A percentile compares a stretch with the other conserved stretches of the same genome.
phyloP scores from a whole-genome alignment of 2,797 vertebrate genomes.

The Kryptopterus vitreolus region DNA sequence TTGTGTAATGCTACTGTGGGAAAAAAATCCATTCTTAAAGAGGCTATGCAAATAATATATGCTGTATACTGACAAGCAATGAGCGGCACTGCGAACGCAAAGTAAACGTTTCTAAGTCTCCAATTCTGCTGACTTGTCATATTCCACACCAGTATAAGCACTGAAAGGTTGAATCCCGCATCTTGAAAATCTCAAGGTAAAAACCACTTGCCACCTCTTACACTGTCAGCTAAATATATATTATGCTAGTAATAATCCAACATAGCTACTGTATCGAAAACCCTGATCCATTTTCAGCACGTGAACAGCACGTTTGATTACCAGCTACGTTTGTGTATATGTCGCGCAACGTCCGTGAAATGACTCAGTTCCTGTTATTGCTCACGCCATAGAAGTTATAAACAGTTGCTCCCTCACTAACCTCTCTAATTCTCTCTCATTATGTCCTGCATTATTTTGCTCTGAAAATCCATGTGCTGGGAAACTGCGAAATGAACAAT shows the following conservation, averaged over 20 bases:
- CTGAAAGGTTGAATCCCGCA: background rate
- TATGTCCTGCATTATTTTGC: background rate
- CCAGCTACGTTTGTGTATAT: background rate
- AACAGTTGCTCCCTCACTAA: background rate
- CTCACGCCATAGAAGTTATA: background rate
- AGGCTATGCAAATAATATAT: too few species aligned
- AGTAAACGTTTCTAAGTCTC: background rate
- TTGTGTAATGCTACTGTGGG: too few species aligned
- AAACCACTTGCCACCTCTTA: background rate
- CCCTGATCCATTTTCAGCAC: background rate
- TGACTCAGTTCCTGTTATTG: background rate
- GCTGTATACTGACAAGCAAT: background rate
- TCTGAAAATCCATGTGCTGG: background rate
- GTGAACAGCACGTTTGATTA: background rate
- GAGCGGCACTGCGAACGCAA: background rate
- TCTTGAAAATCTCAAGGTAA: background rate
- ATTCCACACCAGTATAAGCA: background rate
- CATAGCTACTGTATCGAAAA: background rate
- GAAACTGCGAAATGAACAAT: background rate
- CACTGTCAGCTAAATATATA: background rate
- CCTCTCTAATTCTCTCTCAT: background rate
- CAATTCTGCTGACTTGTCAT: too few species aligned
- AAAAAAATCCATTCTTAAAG: too few species aligned
- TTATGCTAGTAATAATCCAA: background rate
- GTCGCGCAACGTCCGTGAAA: background rate